Base-by-base conservation (phyloP, 2,888 invertebrate genomes). In the Cybosia mesomella region DNA sequence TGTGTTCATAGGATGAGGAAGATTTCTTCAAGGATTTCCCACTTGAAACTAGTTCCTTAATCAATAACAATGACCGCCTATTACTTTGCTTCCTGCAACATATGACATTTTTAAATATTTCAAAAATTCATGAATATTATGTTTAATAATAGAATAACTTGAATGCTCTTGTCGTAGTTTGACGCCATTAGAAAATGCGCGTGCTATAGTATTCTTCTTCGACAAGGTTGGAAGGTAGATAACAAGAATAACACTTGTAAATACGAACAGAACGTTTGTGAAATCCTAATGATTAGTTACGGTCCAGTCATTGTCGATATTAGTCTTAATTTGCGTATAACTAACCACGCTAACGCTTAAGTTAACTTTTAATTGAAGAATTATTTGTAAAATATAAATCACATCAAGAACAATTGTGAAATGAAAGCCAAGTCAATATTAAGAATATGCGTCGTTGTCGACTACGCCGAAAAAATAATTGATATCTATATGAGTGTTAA, bases 221-320 rank as follows among this genome's bases (percentile, higher is more conserved):
- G 66, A 72, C 76, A 79, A 79, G 79, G 81, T 79, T 76, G 71
- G 64, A 67, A 32, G 39, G 58, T 65, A 71, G 58, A 72, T 66
- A 77, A 70, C 60, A 70, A 71, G 53, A 73, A 72, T 68, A 77
- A 72, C 53, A 72, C 58, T 49, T 54, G 66, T 75, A 67, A 74
- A 77, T 75, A 77, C 64, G 53, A 70, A 64, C 58, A 71, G 66
- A 71, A 72, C 68, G 64, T 74, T 81, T 72, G 72, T 75, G 71
- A 79, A 81, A 75, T 77, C 68, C 66, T 73, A 55, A 32, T 65
- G 58, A 77, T 83, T 81, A 62, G 79, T 67, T 77, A 72, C 77
- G 76, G 79, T 70, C 75, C 75, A 67, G 66, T 70, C 70, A 64
- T 74, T 69, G 75, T 66, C 58, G 63, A 67, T 61, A 72, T 75